phyloP scores from a whole-genome alignment of 2,113 vertebrate species.

The Grus americana region DNA sequence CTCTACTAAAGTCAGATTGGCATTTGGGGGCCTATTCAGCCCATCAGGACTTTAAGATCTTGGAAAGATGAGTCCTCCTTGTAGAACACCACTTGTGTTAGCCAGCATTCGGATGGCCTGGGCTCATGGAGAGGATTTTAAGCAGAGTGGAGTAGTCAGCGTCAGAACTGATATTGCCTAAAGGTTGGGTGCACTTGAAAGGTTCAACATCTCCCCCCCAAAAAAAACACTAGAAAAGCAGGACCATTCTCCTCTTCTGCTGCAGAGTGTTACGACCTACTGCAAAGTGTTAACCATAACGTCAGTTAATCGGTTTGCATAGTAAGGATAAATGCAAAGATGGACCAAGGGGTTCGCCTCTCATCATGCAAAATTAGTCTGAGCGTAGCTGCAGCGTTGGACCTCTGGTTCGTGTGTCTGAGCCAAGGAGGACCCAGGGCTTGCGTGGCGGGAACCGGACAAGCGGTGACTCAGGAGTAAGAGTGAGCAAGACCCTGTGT shows the following conservation, averaged over 20 bases:
- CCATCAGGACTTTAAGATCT: not conserved
- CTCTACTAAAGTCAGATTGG: not conserved
- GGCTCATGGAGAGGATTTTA: not conserved
- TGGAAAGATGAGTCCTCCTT: not conserved
- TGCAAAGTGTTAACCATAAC: not conserved
- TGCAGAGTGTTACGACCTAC: not conserved
- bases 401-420: not conserved
- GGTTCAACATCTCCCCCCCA: not conserved
- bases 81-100: not conserved
- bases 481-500: not conserved
- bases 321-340: not conserved
- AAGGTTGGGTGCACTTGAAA: not conserved
- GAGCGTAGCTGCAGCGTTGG: accelerated
- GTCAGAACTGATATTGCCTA: not conserved
- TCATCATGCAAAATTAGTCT: not conserved
- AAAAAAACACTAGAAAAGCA: not conserved
- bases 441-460: not conserved
- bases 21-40: not conserved
- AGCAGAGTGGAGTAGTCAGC: not conserved
- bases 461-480: not conserved
- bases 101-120: not conserved
- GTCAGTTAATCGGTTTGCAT: accelerated
- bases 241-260: not conserved
- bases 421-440: not conserved
- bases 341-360: not conserved